These are phyloP conservation scores for Alectura lathami DNA, from an alignment of 2,113 vertebrate genomes.

Conservation along the genomic window DNA sequence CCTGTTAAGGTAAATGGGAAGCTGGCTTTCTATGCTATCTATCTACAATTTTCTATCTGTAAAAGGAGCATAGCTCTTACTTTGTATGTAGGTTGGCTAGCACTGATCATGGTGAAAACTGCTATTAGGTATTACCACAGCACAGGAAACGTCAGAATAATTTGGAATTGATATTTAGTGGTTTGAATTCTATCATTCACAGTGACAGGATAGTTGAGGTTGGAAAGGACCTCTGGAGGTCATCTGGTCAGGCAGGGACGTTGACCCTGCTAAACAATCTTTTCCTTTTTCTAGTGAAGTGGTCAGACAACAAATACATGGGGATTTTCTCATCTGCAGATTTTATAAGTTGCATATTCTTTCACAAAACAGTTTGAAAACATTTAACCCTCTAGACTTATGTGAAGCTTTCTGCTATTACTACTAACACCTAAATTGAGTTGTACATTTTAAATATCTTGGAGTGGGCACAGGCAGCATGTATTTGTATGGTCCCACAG, in stretches of 20 bases:
- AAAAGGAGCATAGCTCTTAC: neutral
- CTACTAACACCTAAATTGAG: neutral
- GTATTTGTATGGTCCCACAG: neutral
- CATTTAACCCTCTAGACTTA: neutral
- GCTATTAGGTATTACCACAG: neutral
- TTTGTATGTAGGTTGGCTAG: neutral
- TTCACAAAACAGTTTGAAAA: neutral
- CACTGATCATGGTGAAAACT: neutral
- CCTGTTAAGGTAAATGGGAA: slow-evolving; percentile 2
- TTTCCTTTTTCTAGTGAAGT: neutral
- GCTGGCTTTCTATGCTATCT: neutral
- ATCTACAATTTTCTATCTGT: neutral
- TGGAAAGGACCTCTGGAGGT: neutral
- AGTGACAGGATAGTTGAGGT: neutral
- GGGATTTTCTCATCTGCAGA: neutral
- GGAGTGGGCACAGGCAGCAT: neutral
- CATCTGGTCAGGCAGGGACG: neutral
- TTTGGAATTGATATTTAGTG: neutral
- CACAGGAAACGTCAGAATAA: neutral
- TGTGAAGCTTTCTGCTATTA: neutral
- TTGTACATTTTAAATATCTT: neutral
- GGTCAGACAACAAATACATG: neutral
- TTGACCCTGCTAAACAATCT: neutral
- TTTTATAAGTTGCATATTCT: neutral
- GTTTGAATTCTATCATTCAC: neutral